Evolutionary conservation across 2,888 invertebrate species (phyloP).

Genomic region (Orthosia incerta): DNA sequence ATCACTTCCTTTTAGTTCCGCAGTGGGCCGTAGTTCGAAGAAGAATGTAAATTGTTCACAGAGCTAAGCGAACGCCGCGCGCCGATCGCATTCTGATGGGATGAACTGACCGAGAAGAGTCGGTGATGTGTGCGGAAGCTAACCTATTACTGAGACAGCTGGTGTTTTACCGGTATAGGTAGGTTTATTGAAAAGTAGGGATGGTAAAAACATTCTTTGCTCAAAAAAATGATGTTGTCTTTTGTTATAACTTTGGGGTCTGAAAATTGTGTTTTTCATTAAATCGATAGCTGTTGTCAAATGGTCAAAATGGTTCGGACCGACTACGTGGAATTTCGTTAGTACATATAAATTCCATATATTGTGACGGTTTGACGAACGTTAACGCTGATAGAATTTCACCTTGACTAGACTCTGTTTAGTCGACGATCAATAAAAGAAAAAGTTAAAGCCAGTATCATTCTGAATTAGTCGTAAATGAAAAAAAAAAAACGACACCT

Average conservation of each 20-base stretch:
- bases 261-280: no score
- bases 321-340: no score
- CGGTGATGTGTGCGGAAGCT: conserved; percentile 30
- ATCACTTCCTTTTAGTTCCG: conserved; percentile 33
- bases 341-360: no score
- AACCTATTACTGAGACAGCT: conserved; percentile 36
- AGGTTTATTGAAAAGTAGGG: neutral
- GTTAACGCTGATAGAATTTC: no score
- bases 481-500: neutral
- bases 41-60: conserved; percentile 58
- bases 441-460: neutral
- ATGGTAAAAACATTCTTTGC: neutral
- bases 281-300: no score
- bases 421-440: neutral
- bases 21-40: conserved; percentile 30
- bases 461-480: neutral
- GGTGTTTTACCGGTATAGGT: conserved; percentile 2
- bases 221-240: no score
- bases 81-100: conserved; percentile 57
- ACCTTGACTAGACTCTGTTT: no score
- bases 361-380: no score
- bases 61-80: conserved; percentile 25
- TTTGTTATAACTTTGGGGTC: no score
- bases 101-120: conserved; percentile 43
- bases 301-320: no score